These are phyloP conservation scores for Blomia tropicalis DNA, from an alignment of 2,888 invertebrate species.

Conservation along the genomic window DNA sequence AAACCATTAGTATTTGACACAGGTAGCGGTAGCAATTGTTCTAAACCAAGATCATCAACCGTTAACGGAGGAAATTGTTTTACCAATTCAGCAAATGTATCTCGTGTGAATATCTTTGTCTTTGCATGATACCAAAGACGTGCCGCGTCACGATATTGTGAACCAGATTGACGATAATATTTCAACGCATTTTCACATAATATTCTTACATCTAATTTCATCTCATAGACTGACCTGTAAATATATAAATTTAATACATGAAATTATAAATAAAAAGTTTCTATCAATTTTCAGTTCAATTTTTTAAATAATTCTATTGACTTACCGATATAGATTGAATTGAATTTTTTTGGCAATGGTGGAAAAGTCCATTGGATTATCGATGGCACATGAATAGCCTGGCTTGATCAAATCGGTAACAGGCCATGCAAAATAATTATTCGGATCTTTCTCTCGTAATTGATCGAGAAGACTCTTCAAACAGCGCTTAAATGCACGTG, in stretches of 20 bases:
- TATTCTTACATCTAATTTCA: conserved; percentile 61
- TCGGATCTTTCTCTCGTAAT: conserved; percentile 52
- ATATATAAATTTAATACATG: background rate
- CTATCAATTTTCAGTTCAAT: background rate
- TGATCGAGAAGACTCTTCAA: background rate
- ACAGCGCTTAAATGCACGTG: background rate
- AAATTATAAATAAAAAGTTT: background rate
- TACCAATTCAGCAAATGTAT: conserved; percentile 7
- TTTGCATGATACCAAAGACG: conserved; percentile 62
- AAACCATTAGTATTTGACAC: background rate
- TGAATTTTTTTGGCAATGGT: conserved; percentile 88
- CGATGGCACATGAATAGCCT: conserved; percentile 76
- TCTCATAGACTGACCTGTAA: conserved; percentile 34
- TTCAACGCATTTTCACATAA: conserved; percentile 96
- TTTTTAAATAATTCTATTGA: no score
- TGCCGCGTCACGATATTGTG: conserved; percentile 86
- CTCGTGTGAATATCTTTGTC: conserved; percentile 50
- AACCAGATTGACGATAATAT: conserved; percentile 88
- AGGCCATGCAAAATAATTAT: conserved; percentile 95
- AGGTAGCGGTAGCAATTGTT: conserved; percentile 33
- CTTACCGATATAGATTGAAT: conserved; percentile 55
- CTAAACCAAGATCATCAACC: conserved; percentile 58
- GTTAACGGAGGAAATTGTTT: background rate
- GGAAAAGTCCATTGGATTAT: conserved; percentile 85
- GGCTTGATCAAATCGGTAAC: conserved; percentile 93